Percentiles rank a stretch among this genome's conserved stretches.
Evolutionary conservation across 2,113 vertebrate genomes (phyloP).

Genomic region (Pachypanchax playfairii): DNA sequence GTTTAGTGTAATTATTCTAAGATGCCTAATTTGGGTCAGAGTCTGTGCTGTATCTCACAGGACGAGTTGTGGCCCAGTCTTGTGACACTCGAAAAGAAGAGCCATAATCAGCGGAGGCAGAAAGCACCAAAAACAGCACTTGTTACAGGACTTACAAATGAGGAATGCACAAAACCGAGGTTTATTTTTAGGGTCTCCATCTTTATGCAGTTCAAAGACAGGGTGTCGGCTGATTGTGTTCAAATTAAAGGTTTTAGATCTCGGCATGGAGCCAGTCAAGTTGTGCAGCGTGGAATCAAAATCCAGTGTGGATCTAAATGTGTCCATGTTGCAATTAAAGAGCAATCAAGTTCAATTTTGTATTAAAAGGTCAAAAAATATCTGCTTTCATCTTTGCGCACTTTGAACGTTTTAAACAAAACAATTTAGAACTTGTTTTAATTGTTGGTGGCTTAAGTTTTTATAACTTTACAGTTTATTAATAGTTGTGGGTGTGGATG

Average conservation of each 20-base stretch:
- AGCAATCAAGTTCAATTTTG: too few relatives aligned
- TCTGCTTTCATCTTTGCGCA: too few relatives aligned
- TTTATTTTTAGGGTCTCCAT: slow-evolving; percentile 62
- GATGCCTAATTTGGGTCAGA: slow-evolving; percentile 77
- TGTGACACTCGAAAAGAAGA: slow-evolving; percentile 61
- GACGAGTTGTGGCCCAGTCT: slow-evolving; percentile 48
- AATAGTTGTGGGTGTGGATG: too few relatives aligned
- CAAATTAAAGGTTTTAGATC: slow-evolving; percentile 65
- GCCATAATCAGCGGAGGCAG: slow-evolving; percentile 65
- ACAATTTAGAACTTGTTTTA: too few relatives aligned
- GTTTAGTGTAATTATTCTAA: slow-evolving; percentile 80
- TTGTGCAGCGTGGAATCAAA: slow-evolving; percentile 47
- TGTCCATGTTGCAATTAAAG: slow-evolving; percentile 32
- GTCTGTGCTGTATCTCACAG: slow-evolving; percentile 32
- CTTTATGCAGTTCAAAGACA: slow-evolving; percentile 62
- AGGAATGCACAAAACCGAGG: slow-evolving; percentile 30
- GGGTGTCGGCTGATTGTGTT: slow-evolving; percentile 69
- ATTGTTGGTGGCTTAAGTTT: too few relatives aligned
- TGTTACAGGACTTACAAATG: slow-evolving; percentile 26
- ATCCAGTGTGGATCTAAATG: slow-evolving; percentile 35
- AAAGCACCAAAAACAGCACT: slow-evolving; percentile 48
- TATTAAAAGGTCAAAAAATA: too few relatives aligned
- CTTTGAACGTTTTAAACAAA: too few relatives aligned
- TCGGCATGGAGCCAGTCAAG: slow-evolving; percentile 45
- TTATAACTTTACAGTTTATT: too few relatives aligned